Evolutionary conservation across 2,113 vertebrate genomes (phyloP), one percentile per base, ranked within the genome.

Genomic region (Scomber scombrus): DNA sequence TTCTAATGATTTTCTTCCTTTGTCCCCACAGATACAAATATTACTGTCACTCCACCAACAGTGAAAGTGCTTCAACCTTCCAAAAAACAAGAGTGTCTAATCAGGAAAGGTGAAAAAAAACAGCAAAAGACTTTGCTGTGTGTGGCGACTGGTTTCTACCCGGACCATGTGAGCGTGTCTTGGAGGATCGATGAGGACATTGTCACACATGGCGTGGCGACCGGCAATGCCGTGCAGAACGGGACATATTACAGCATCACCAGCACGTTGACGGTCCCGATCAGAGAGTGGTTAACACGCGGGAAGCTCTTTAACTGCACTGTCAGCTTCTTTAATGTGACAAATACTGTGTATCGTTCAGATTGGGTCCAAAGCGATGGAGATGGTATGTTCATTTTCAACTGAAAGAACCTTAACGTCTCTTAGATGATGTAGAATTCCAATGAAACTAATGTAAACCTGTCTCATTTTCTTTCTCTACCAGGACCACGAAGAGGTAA

Each of bases 91-190:
- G 96, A 98, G 90, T 89, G 95, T 31, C 60, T 43, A 2, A 8
- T 34, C 13, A 0, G 13, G 0, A 21, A 34, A 1, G 16, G 23
- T 11, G 2, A 72, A 0, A 0, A 0, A 0, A 45, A n/a, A 5
- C 16, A 3, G 18, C 92, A 92, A 69, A 95, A 95, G 86, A 98
- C 97, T 0, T 56, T 99, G 8, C 94, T 99, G 2, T 99, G 97
- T 71, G 86, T 96, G 86, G 96, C 92, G 67, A 94, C 75, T 0
- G 82, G 31, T 23, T 98, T 98, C 94, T 98, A 93, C 86, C 98
- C 98, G 0, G 96, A 98, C 89, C 95, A 97, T n/a, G 83, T 97
- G 80, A 52, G 12, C 0, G 84, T 98, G 19, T 49, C 0, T 46
- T 99, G 97, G 97, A 0, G 55, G 29, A 21, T 94, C 31, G 90